These are phyloP conservation scores for Atherinosoma microstoma DNA, from an alignment of 2,797 vertebrate genomes.

Conservation along the genomic window DNA sequence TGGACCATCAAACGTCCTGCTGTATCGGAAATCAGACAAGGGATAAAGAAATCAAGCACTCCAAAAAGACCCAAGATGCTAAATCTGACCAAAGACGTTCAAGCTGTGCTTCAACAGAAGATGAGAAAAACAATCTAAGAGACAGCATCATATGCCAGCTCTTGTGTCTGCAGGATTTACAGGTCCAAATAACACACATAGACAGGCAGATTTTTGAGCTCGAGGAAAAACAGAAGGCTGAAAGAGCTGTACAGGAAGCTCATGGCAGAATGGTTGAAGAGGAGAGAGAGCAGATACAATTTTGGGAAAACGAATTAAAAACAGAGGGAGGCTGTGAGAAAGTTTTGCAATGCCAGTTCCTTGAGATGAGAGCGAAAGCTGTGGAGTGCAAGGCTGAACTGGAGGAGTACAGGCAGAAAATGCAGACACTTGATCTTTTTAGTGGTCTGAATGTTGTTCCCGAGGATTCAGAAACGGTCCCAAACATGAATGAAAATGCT, in stretches of 20 bases:
- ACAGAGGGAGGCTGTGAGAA: conserved; percentile 79
- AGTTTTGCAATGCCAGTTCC: conserved; percentile 81
- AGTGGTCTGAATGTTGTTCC: background rate
- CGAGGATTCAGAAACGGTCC: conserved; percentile 17
- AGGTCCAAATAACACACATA: conserved; percentile 49
- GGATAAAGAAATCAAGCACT: conserved; percentile 51
- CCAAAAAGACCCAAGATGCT: conserved; percentile 27
- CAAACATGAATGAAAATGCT: background rate
- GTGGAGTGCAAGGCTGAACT: conserved; percentile 77
- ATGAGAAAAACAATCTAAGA: conserved; percentile 63
- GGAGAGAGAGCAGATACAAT: conserved; percentile 76
- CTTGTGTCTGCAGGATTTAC: conserved; percentile 70
- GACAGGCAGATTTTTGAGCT: conserved; percentile 74
- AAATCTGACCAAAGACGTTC: conserved; percentile 10
- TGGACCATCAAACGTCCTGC: conserved; percentile 72
- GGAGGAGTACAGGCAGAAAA: conserved; percentile 73
- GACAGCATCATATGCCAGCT: conserved; percentile 71
- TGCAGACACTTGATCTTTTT: conserved; percentile 55
- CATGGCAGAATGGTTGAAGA: conserved; percentile 54
- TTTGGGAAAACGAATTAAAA: conserved; percentile 85
- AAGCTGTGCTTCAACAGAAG: conserved; percentile 16
- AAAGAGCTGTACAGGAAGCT: conserved; percentile 39
- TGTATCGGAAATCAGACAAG: conserved; percentile 68
- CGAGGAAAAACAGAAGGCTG: conserved; percentile 58
- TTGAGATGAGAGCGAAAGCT: conserved; percentile 76